Percentiles rank a stretch among this genome's conserved stretches.
These are phyloP conservation scores for Pluvianellus socialis DNA, from an alignment of 2,113 vertebrate genomes.

Conservation along the genomic window DNA sequence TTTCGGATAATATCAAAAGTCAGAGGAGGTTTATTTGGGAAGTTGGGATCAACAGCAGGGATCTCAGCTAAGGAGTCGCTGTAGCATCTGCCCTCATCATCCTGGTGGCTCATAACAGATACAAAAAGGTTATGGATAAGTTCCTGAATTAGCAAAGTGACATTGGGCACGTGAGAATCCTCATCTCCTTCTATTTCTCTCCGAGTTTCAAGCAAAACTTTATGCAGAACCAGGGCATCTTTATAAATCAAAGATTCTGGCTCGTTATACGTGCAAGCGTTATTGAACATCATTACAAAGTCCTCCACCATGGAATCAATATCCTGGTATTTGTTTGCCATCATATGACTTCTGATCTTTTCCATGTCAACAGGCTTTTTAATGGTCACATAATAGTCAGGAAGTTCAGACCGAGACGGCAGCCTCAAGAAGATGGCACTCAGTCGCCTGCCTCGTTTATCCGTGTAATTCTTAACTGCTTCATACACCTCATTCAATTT, in stretches of 20 bases:
- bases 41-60: conserved; percentile 85
- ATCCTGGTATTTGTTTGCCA: conserved; percentile 98
- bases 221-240: conserved; percentile 93
- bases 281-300: conserved; percentile 99
- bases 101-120: conserved; percentile 96
- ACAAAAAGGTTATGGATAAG: conserved; percentile 98
- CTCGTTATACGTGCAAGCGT: conserved; percentile 97
- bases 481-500: conserved; percentile 97
- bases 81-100: conserved; percentile 98
- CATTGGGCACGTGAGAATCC: conserved; percentile 92
- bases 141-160: conserved; percentile 93
- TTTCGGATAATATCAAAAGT: conserved; percentile 95
- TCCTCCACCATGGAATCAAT: conserved; percentile 97
- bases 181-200: conserved; percentile 94
- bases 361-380: conserved; percentile 99
- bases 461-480: conserved; percentile 96
- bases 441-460: conserved; percentile 95
- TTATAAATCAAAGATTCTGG: conserved; percentile 97
- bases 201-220: conserved; percentile 91
- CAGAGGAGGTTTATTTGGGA: conserved; percentile 85
- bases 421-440: conserved; percentile 96
- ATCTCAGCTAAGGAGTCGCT: conserved; percentile 98
- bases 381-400: conserved; percentile 97
- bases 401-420: conserved; percentile 95
- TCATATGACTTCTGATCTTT: conserved; percentile 96